These are phyloP conservation scores for Drosophila villosipedis DNA, from an alignment of 2,888 invertebrate species.

Conservation along the genomic window DNA sequence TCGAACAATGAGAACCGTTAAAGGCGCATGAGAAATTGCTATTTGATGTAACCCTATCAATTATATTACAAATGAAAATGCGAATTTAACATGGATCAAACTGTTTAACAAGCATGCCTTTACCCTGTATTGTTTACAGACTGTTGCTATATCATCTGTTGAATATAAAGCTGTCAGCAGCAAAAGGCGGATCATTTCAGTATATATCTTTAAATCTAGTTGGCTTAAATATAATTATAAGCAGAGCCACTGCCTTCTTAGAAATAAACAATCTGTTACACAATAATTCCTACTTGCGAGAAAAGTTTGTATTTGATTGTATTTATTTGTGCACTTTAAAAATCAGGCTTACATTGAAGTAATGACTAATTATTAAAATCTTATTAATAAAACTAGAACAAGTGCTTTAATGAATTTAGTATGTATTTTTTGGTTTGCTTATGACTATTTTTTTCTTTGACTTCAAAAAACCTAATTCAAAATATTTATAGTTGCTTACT, in stretches of 20 bases:
- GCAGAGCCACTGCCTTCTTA: background rate
- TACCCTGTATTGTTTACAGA: background rate
- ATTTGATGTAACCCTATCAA: slow-evolving; percentile 4
- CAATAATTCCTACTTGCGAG: background rate
- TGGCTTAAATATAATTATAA: background rate
- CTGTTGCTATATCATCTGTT: background rate
- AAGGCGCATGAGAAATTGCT: slow-evolving; percentile 45
- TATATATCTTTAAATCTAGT: background rate
- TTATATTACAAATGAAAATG: slow-evolving; percentile 1
- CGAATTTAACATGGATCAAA: background rate
- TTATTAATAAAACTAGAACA: background rate
- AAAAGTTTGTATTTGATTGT: background rate
- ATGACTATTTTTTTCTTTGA: background rate
- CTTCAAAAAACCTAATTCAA: background rate
- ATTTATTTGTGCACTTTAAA: background rate
- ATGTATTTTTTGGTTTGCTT: background rate
- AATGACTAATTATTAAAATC: background rate
- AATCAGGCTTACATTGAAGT: background rate
- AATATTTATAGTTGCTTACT: background rate
- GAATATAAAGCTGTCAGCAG: background rate
- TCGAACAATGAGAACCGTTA: slow-evolving; percentile 38
- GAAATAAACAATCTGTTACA: background rate
- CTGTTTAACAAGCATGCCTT: background rate
- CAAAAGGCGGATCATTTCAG: background rate
- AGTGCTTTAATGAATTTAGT: background rate